Base-by-base conservation (phyloP, 2,113 vertebrate species). In the Rhinopomastus cyanomelas region DNA sequence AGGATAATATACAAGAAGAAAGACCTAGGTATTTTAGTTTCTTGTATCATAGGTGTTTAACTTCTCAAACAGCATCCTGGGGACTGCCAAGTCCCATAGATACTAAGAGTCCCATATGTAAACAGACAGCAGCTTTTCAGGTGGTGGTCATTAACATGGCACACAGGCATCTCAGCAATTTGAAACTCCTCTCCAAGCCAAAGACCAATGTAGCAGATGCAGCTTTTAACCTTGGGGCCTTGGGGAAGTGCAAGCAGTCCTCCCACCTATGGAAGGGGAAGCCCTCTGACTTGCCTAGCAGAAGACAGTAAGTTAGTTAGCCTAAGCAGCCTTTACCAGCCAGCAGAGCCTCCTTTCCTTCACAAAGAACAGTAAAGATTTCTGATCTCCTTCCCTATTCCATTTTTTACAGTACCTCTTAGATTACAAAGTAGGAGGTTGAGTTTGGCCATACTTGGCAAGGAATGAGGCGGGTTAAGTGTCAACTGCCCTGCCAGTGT, bases 391-490 rank as follows among this genome's bases (percentile, higher is more conserved):
- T 48, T 5, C 42, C 32, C 56, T 18, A 34, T 6, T 75, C 42
- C 25, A 3, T n/a, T n/a, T 75, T 87, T 62, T 67, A 52, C 3
- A 1, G 12, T 9, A 42, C 13, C 17, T 42, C 37, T 60, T 15
- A n/a, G 9, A 15, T 37, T 51, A 64, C 48, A 66, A 52, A 25
- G 52, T 10, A 42, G 8, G 25, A 32, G 49, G 18, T 22, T 0
- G 0, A 3, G 13, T 19, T 46, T 1, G 6, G 25, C 52, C 1
- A 1, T 0, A 0, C 20, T 51, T 30, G 30, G 21, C 0, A 0
- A 77, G 25, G 5, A 56, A 8, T 1, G 1, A 2, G 15, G 26
- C 1, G 1, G 16, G 25, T 11, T 2, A 4, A 49, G 30, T 0
- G 1, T 27, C 20, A 56, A 30, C 29, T 1, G 3, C 22, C 8